Base-by-base conservation (phyloP, 1,140 invertebrate genomes). In the Chrysoperla carnea region DNA sequence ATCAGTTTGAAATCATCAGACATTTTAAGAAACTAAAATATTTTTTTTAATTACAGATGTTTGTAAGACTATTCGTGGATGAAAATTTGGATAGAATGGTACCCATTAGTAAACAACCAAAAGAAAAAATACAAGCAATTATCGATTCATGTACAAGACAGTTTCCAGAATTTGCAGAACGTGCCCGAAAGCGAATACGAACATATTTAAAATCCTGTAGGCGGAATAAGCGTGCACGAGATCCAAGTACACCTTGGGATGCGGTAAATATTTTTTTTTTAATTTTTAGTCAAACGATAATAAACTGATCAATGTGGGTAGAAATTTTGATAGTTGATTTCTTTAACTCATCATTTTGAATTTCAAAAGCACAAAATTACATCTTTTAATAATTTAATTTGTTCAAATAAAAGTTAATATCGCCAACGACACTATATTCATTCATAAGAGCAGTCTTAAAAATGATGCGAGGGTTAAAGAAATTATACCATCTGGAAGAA, bases 41-140 rank as follows among this genome's bases (percentile, higher is more conserved):
- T n/a, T n/a, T n/a, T n/a, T 23, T 33, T 9, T 33, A 2, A 12
- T 12, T 12, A 6, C 73, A 96, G 90, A 95, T 96, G 91, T 95
- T 96, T 64, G 90, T 95, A 29, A 77, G 92, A 28, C 70, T 95
- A 41, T 96, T 96, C 63, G 92, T 95, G 36, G 92, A 96, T 61
- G 92, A 96, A 68, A 95, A 95, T 61, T 67, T 95, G 50, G 91
- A 96, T 57, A 75, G 92, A 54, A 91, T 92, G 66, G 88, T 95
- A 46, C 92, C 92, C 40, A 96, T 95, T 55, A 94, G 89, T 27
- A 93, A 94, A 59, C 92, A 96, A 63, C 91, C 92, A 5, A 95
- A 95, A 61, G 91, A 95, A 59, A 96, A 95, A 69, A 91, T 96
- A 48, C 90, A 95, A 59, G 91, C 91, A 8, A 96, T 96, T 56